Percentiles rank a stretch among this genome's conserved stretches.
Evolutionary conservation across 2,888 invertebrate species (phyloP).

Genomic region (Oeneis ivallda): DNA sequence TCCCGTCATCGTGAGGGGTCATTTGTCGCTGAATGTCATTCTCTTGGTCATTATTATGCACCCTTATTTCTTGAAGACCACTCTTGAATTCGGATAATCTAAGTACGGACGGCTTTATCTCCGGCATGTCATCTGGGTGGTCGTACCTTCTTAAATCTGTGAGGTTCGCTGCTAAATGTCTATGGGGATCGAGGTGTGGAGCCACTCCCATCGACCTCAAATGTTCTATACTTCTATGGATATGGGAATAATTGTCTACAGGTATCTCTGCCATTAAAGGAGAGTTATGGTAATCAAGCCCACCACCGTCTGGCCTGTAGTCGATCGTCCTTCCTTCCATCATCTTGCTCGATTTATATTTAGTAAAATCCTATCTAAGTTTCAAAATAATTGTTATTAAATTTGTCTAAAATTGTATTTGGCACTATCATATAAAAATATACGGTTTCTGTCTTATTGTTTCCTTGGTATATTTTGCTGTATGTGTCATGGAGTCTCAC

Average conservation of each 20-base stretch:
- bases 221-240: conserved; percentile 85
- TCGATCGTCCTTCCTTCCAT: conserved; percentile 81
- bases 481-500: conserved; percentile 74
- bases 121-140: conserved; percentile 75
- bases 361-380: conserved; percentile 71
- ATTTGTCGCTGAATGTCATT: conserved; percentile 72
- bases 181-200: conserved; percentile 72
- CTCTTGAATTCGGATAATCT: conserved; percentile 76
- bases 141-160: conserved; percentile 77
- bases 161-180: conserved; percentile 73
- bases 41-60: conserved; percentile 70
- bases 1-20: conserved; percentile 76
- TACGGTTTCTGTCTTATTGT: conserved; percentile 56
- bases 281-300: conserved; percentile 85
- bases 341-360: conserved; percentile 59
- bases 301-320: conserved; percentile 81
- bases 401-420: conserved; percentile 63
- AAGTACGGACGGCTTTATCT: conserved; percentile 77
- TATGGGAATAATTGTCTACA: conserved; percentile 84
- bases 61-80: conserved; percentile 72
- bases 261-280: conserved; percentile 86
- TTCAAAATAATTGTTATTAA: conserved; percentile 51
- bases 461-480: conserved; percentile 55
- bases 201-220: conserved; percentile 83
- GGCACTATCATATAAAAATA: conserved; percentile 80